Percentiles rank a stretch among this genome's conserved stretches.
Conservation (phyloP, 2,797 vertebrate species). For the Staurois parvus region DNA sequence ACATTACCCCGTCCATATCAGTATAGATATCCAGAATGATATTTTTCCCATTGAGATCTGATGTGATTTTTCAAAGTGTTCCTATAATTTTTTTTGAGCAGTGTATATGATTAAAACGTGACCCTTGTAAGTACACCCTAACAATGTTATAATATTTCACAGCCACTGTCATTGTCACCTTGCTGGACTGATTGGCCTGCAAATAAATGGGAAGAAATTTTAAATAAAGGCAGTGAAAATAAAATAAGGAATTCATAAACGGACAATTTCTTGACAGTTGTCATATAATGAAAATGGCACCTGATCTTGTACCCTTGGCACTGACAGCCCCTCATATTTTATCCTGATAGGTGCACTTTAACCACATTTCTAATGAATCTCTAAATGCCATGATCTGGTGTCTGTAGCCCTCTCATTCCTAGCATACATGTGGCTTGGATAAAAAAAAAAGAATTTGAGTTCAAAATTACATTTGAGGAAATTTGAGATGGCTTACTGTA, state of each 20-base stretch:
- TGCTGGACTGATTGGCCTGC: too few relatives aligned
- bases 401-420: conserved; percentile 26
- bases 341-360: not conserved
- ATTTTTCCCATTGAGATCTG: too few relatives aligned
- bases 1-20: too few relatives aligned
- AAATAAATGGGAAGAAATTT: too few relatives aligned
- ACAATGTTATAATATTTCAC: too few relatives aligned
- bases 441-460: conserved; percentile 17
- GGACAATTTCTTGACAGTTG: not conserved
- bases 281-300: too few relatives aligned
- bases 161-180: too few relatives aligned
- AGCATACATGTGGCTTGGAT: conserved; percentile 18
- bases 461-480: conserved; percentile 42
- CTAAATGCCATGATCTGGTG: not conserved
- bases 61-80: too few relatives aligned
- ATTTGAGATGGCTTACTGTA: conserved; percentile 44
- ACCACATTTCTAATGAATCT: not conserved
- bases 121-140: too few relatives aligned
- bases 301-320: not conserved
- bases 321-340: not conserved
- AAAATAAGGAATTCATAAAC: not conserved
- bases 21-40: too few relatives aligned
- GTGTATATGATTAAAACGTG: too few relatives aligned
- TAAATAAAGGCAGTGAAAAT: not conserved
- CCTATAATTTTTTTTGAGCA: too few relatives aligned